These are phyloP conservation scores for Polyergus mexicanus DNA, from an alignment of 1,140 invertebrate species.

Conservation along the genomic window DNA sequence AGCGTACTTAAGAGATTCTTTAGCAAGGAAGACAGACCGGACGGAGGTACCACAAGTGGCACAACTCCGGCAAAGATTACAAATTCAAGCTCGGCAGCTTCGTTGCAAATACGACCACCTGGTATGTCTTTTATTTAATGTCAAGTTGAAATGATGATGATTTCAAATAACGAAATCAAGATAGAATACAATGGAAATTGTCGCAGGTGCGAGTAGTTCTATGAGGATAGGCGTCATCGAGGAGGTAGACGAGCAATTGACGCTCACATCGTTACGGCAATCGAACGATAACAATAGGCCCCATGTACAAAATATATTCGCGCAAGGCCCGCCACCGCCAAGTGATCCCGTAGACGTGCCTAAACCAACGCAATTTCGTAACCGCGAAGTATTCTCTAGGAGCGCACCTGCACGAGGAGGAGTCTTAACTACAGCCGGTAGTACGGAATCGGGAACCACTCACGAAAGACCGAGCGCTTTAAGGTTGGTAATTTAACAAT, in stretches of 20 bases:
- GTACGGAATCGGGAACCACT: not conserved
- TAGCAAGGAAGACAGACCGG: conserved; percentile 89
- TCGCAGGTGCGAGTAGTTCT: conserved; percentile 84
- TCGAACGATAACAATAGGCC: conserved; percentile 85
- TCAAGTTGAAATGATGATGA: not conserved
- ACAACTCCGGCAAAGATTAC: conserved; percentile 79
- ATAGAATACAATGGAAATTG: not conserved
- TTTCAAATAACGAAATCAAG: not conserved
- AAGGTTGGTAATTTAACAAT: conserved; percentile 33
- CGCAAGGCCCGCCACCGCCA: conserved; percentile 82
- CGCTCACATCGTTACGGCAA: conserved; percentile 90
- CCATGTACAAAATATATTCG: conserved; percentile 85
- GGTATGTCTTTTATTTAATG: conserved; percentile 69
- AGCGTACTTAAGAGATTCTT: conserved; percentile 92
- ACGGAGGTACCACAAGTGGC: conserved; percentile 72
- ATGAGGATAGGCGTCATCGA: conserved; percentile 91
- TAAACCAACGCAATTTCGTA: conserved; percentile 75
- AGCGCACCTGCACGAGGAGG: conserved; percentile 75
- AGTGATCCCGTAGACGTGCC: conserved; percentile 84
- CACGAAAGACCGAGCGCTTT: not conserved
- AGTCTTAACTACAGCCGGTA: not conserved
- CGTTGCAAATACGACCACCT: conserved; percentile 79
- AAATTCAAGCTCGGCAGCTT: conserved; percentile 79
- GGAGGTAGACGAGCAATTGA: conserved; percentile 93
- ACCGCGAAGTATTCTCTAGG: conserved; percentile 87